Percentiles rank a stretch among this genome's conserved stretches.
Conservation (phyloP, 2,888 invertebrate genomes). For the Meganola albula region DNA sequence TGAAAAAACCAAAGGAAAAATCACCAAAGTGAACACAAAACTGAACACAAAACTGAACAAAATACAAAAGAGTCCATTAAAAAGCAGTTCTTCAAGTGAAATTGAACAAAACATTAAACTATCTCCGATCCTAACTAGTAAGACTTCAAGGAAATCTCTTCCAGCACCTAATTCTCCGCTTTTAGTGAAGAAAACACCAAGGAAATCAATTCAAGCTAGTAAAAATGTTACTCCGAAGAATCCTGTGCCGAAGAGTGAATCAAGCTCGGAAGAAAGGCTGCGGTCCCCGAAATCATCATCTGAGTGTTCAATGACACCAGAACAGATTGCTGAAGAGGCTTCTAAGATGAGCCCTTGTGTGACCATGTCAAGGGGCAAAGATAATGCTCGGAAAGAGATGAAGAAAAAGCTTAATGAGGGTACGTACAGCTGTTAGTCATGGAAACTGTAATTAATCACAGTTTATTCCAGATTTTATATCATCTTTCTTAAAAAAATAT, state of each 20-base stretch:
- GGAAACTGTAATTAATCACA: no score
- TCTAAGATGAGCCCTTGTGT: slow-evolving; percentile 75
- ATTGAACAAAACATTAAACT: slow-evolving; percentile 18
- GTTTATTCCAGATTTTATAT: no score
- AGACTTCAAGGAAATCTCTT: slow-evolving; percentile 19
- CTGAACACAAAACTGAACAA: slow-evolving; percentile 10
- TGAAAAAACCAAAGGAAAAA: slow-evolving; percentile 19
- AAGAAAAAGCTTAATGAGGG: slow-evolving; percentile 60
- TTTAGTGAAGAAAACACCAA: slow-evolving; percentile 17
- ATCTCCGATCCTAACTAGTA: slow-evolving; percentile 8
- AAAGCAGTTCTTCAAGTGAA: slow-evolving; percentile 30
- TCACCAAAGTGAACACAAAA: slow-evolving; percentile 21
- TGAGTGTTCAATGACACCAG: slow-evolving; percentile 39
- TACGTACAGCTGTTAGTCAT: no score
- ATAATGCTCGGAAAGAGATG: slow-evolving; percentile 77
- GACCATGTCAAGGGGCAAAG: slow-evolving; percentile 78
- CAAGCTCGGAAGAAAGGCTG: slow-evolving; percentile 53
- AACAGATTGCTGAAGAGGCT: slow-evolving; percentile 39
- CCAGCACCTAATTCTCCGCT: slow-evolving; percentile 12
- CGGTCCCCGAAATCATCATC: slow-evolving; percentile 44
- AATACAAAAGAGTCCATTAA: slow-evolving; percentile 5
- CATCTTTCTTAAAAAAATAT: no score
- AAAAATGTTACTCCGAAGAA: slow-evolving; percentile 39
- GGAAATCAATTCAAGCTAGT: slow-evolving; percentile 18
- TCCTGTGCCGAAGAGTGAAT: slow-evolving; percentile 54